These are phyloP conservation scores for Tauraco hartlaubi DNA, from an alignment of 2,797 vertebrate species.

Conservation along the genomic window DNA sequence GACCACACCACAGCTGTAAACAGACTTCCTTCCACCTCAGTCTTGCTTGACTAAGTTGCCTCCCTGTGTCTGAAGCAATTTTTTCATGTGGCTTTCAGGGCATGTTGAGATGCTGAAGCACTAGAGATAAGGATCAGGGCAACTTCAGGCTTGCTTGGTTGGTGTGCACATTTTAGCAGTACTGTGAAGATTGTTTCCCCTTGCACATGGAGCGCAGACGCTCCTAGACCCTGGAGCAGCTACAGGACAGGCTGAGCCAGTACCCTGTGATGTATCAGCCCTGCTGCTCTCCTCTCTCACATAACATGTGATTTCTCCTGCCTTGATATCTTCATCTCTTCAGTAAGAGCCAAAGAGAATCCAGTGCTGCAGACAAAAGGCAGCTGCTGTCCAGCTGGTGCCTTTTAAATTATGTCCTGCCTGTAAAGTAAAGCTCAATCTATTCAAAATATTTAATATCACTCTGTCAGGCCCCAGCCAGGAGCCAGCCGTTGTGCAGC, in stretches of 20 bases:
- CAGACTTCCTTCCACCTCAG: neutral
- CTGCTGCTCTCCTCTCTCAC: neutral
- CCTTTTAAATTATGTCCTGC: neutral
- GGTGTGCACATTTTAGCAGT: neutral
- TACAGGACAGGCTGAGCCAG: neutral
- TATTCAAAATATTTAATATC: neutral
- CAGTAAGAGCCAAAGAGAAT: neutral
- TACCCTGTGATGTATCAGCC: neutral
- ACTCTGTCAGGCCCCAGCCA: neutral
- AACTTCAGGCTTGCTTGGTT: neutral
- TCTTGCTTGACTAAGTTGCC: neutral
- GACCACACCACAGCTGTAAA: neutral
- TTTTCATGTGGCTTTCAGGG: neutral
- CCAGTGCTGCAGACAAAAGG: neutral
- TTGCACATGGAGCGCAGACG: neutral
- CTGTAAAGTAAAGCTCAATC: neutral
- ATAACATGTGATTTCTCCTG: fast-evolving
- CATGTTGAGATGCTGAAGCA: neutral
- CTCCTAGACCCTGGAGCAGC: neutral
- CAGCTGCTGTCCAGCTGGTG: neutral
- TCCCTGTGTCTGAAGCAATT: neutral
- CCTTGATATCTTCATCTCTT: neutral
- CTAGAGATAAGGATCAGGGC: neutral
- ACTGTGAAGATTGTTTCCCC: neutral
- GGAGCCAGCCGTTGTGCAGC: neutral